phyloP scores from a whole-genome alignment of 1,140 invertebrate species.

The Sycophila sp. region DNA sequence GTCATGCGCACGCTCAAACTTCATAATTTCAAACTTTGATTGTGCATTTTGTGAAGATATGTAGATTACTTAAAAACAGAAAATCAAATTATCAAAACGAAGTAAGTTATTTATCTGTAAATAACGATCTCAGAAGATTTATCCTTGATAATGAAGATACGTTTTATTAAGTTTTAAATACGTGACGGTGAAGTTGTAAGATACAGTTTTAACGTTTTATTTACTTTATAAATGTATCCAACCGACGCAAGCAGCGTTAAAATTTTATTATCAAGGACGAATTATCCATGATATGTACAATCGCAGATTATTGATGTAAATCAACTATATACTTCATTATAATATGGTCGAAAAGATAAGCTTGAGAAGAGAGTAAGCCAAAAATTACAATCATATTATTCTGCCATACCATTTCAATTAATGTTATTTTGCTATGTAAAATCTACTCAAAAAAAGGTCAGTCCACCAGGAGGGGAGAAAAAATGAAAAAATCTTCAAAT shows the following conservation, averaged over 20 bases:
- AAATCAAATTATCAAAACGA: too few species aligned
- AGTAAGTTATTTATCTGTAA: too few species aligned
- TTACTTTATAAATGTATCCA: too few species aligned
- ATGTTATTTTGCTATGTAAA: constrained; percentile 1
- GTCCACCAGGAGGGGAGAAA: constrained; percentile 15
- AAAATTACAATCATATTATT: constrained; percentile 8
- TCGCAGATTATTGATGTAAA: not conserved
- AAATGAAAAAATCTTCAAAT: not conserved
- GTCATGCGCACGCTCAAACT: too few species aligned
- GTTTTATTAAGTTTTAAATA: too few species aligned
- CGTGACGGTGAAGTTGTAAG: too few species aligned
- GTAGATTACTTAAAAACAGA: too few species aligned
- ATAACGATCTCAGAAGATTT: too few species aligned
- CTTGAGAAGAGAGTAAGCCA: not conserved
- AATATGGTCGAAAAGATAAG: not conserved
- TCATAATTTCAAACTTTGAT: too few species aligned
- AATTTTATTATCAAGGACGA: constrained; percentile 12
- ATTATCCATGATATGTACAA: not conserved
- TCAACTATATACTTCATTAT: not conserved
- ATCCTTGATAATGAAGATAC: too few species aligned
- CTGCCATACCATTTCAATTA: constrained; percentile 26
- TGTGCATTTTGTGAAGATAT: too few species aligned
- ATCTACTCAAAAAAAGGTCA: constrained; percentile 6
- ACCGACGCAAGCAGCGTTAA: not conserved
- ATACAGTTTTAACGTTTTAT: too few species aligned